A percentile compares a stretch with the other conserved stretches of the same genome.
phyloP scores from a whole-genome alignment of 1,140 invertebrate genomes.

The Paramacrobiotus metropolitanus region DNA sequence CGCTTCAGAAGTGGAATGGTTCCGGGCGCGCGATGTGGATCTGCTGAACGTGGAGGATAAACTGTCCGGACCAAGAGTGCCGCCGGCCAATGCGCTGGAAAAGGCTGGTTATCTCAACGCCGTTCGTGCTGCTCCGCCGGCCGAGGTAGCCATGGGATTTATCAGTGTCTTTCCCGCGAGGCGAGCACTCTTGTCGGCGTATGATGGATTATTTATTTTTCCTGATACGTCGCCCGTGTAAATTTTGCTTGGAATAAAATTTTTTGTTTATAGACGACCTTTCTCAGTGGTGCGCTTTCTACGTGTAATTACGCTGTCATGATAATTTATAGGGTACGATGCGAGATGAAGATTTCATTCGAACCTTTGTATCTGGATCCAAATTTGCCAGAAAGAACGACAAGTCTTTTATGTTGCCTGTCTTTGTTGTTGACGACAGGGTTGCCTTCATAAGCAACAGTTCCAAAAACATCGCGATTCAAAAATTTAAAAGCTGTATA shows the following conservation, averaged over 20 bases:
- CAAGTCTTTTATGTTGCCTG: too few relatives aligned
- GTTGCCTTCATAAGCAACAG: too few relatives aligned
- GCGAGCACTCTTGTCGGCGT: constrained; percentile 65
- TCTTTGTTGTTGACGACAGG: too few relatives aligned
- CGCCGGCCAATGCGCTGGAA: constrained; percentile 36
- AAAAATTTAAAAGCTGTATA: too few relatives aligned
- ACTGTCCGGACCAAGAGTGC: constrained; percentile 44
- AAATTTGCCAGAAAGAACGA: too few relatives aligned
- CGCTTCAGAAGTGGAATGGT: constrained; percentile 45
- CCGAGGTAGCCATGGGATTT: constrained; percentile 69
- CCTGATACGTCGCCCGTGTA: neutral
- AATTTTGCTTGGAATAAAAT: neutral
- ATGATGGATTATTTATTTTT: constrained; percentile 46
- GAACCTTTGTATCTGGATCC: too few relatives aligned
- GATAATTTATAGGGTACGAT: too few relatives aligned
- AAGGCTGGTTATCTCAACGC: constrained; percentile 45
- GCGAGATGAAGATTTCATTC: too few relatives aligned
- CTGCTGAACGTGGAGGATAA: constrained; percentile 29
- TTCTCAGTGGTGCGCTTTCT: too few relatives aligned
- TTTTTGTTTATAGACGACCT: too few relatives aligned
- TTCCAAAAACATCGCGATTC: too few relatives aligned
- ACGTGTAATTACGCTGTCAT: too few relatives aligned
- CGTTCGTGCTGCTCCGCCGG: constrained; percentile 39
- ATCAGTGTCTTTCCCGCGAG: constrained; percentile 51
- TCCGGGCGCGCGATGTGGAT: constrained; percentile 42